Percentiles rank a stretch among this genome's conserved stretches.
These are phyloP conservation scores for Philopotamus ludificatus DNA, from an alignment of 1,140 invertebrate species.

Conservation along the genomic window DNA sequence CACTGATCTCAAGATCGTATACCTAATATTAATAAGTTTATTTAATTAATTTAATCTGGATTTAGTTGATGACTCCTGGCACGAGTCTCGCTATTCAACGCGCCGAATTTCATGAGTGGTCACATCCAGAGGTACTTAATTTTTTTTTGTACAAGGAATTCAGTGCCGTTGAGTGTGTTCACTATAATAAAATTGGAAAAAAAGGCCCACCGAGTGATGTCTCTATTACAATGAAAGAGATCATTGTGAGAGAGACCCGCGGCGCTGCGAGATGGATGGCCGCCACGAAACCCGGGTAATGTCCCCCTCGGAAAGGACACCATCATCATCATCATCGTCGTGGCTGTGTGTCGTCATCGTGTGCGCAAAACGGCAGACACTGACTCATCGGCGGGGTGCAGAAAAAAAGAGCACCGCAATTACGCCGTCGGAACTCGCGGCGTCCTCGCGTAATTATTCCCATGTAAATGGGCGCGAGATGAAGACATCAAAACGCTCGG, in stretches of 20 bases:
- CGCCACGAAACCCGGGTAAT: constrained; percentile 5
- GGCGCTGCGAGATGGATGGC: constrained; percentile 2
- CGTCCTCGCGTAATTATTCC: constrained; percentile 13
- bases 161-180: not conserved
- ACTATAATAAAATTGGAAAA: no score
- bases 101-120: no score
- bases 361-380: no score
- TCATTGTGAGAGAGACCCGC: not conserved
- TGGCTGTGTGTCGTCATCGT: no score
- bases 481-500: constrained; percentile 26
- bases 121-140: no score
- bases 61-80: not conserved
- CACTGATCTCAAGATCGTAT: no score
- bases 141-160: no score
- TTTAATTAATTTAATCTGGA: not conserved
- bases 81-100: no score
- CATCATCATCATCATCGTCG: not conserved
- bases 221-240: not conserved
- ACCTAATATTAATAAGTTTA: no score
- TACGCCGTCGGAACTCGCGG: not conserved
- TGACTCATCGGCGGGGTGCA: not conserved
- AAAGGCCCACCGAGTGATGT: not conserved
- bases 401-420: not conserved
- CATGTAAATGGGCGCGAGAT: constrained; percentile 19
- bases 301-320: not conserved